Evolutionary conservation across 2,113 vertebrate genomes (phyloP).

Genomic region (Egretta garzetta): DNA sequence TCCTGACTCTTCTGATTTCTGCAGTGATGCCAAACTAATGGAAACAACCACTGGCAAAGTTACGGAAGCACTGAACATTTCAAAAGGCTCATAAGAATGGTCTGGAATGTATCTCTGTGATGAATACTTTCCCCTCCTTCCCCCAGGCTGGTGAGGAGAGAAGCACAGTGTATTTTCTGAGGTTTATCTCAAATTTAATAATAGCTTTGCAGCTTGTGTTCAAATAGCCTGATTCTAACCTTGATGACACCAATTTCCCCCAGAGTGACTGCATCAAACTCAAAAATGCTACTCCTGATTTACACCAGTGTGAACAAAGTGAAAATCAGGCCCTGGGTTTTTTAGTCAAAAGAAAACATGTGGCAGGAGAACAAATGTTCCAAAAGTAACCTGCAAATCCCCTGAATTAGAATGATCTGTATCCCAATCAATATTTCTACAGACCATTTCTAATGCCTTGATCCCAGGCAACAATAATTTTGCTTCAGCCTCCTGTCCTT

Average conservation of each 20-base stretch:
- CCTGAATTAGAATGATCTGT: background rate
- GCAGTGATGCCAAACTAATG: background rate
- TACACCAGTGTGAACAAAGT: background rate
- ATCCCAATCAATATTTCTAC: background rate
- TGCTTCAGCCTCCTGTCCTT: background rate
- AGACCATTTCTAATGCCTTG: background rate
- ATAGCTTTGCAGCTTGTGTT: background rate
- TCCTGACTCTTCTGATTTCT: background rate
- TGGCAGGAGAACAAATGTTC: background rate
- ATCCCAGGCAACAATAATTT: background rate
- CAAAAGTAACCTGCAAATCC: background rate
- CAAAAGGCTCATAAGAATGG: background rate
- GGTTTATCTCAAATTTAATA: background rate
- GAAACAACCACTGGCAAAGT: background rate
- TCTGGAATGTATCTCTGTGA: background rate
- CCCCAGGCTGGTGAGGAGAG: background rate
- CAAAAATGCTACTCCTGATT: background rate
- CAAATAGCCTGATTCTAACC: background rate
- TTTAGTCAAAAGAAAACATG: background rate
- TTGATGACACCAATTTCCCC: background rate
- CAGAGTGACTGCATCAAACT: background rate
- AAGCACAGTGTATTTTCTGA: background rate
- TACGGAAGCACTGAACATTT: background rate
- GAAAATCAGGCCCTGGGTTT: background rate
- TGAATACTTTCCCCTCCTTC: background rate